Conservation (phyloP, 1,140 invertebrate genomes). For the Ridgeia piscesae region DNA sequence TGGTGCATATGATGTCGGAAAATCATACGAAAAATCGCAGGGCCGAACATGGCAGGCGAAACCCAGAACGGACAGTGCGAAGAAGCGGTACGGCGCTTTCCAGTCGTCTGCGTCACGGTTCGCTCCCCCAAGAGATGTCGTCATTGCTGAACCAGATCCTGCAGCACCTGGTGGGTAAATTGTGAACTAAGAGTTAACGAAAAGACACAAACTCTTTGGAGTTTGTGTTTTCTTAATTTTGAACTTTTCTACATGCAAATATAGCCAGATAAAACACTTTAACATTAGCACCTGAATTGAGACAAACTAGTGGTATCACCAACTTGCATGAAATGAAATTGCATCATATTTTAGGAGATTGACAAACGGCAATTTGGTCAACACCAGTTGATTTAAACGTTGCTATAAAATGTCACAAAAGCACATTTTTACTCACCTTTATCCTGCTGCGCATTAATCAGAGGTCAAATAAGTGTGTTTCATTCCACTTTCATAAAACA, state of each 20-base stretch:
- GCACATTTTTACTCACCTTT: background rate
- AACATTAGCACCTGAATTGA: background rate
- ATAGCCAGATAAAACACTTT: background rate
- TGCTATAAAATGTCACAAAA: background rate
- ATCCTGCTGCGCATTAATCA: background rate
- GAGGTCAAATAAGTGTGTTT: background rate
- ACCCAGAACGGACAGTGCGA: slow-evolving; percentile 50
- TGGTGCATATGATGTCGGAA: slow-evolving; percentile 52
- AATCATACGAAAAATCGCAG: slow-evolving; percentile 48
- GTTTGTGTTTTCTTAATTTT: background rate
- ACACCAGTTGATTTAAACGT: background rate
- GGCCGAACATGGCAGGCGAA: slow-evolving; percentile 36
- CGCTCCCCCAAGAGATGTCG: slow-evolving; percentile 45
- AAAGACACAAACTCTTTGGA: background rate
- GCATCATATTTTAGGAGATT: background rate
- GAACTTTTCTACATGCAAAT: background rate
- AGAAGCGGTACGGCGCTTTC: slow-evolving; percentile 52
- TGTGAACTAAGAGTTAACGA: background rate
- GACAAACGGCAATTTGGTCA: background rate
- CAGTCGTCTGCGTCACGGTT: slow-evolving; percentile 51
- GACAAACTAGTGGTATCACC: background rate
- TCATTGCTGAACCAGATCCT: slow-evolving; percentile 37
- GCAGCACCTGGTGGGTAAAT: slow-evolving; percentile 48
- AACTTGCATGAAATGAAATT: background rate
- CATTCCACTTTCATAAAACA: background rate